These are phyloP conservation scores for Sprattus sprattus DNA, from an alignment of 2,113 vertebrate genomes.

Conservation along the genomic window DNA sequence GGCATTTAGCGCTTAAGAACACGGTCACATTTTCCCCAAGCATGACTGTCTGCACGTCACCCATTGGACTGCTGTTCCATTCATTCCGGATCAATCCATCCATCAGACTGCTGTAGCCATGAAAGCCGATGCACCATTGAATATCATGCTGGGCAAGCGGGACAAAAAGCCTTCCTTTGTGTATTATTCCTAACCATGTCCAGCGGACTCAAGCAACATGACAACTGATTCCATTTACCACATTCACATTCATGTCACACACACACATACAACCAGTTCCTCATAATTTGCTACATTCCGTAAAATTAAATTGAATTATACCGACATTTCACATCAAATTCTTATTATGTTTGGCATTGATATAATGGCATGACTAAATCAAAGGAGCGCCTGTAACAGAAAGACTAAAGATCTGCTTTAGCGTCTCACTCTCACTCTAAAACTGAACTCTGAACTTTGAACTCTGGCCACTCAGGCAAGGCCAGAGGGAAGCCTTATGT, in stretches of 20 bases:
- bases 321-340: not conserved
- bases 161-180: not conserved
- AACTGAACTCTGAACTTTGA: not conserved
- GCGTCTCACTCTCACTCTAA: not conserved
- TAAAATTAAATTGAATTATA: not conserved
- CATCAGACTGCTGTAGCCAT: not conserved
- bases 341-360: not conserved
- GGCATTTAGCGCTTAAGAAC: constrained; percentile 4
- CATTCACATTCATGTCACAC: constrained; percentile 6
- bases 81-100: not conserved
- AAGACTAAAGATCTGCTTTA: not conserved
- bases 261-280: not conserved
- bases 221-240: not conserved
- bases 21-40: constrained; percentile 11
- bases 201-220: not conserved
- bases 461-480: not conserved
- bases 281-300: not conserved
- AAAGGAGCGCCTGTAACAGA: not conserved
- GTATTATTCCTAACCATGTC: not conserved
- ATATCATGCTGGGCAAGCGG: not conserved
- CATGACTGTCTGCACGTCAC: not conserved
- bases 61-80: constrained; percentile 9
- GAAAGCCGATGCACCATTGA: not conserved
- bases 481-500: not conserved
- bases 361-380: not conserved